These are phyloP conservation scores for Drosophila bunnanda DNA, from an alignment of 2,888 invertebrate genomes.

Conservation along the genomic window DNA sequence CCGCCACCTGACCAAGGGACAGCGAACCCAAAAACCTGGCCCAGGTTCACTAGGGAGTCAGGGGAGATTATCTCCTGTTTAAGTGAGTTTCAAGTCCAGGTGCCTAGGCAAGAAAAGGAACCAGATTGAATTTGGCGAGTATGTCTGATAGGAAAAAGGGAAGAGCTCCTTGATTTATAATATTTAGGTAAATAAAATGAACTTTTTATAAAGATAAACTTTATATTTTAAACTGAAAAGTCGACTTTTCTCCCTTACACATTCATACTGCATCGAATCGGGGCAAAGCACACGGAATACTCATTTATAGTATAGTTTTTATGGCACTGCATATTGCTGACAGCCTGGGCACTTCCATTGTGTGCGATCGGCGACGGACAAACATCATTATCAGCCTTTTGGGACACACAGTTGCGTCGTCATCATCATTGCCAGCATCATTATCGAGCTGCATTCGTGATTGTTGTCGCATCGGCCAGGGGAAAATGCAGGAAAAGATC, in stretches of 20 bases:
- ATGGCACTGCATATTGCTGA: slow-evolving; percentile 2
- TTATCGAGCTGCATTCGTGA: slow-evolving; percentile 68
- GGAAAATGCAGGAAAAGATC: not conserved
- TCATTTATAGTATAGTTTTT: slow-evolving; percentile 9
- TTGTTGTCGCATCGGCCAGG: slow-evolving; percentile 62
- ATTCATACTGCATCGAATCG: not conserved
- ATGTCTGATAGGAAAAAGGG: not conserved
- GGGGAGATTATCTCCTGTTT: slow-evolving; percentile 3
- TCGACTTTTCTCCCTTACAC: not conserved
- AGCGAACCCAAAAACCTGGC: slow-evolving; percentile 17
- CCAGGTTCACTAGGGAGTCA: slow-evolving; percentile 3
- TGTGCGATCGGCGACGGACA: slow-evolving; percentile 45
- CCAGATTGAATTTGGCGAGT: not conserved
- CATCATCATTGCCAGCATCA: slow-evolving; percentile 64
- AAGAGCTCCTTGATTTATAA: not conserved
- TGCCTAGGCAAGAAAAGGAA: not conserved
- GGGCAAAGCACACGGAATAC: not conserved
- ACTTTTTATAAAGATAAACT: not conserved
- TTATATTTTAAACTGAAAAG: not conserved
- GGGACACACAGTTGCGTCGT: slow-evolving; percentile 44
- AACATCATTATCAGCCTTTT: slow-evolving; percentile 67
- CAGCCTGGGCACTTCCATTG: slow-evolving; percentile 33
- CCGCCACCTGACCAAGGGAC: slow-evolving; percentile 37
- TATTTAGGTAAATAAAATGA: too few relatives aligned
- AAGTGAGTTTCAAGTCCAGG: slow-evolving; percentile 1